A percentile compares a stretch with the other conserved stretches of the same genome.
Conservation (phyloP, 2,797 vertebrate species). For the Ctenopoma multispine region DNA sequence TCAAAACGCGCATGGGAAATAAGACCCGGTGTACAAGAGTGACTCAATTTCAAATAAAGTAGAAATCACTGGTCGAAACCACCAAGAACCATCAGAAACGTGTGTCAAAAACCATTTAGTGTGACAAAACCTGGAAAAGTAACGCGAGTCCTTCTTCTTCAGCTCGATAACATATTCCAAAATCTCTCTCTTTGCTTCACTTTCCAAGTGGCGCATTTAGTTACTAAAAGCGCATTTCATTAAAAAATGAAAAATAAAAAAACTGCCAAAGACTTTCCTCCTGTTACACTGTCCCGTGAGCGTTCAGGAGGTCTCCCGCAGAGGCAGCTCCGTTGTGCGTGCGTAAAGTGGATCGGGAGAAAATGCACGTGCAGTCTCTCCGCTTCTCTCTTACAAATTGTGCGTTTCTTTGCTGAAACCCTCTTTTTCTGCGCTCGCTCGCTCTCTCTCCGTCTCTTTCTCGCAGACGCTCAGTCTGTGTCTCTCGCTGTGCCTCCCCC, state of each 20-base stretch:
- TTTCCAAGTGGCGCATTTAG: constrained; percentile 16
- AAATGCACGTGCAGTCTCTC: constrained; percentile 36
- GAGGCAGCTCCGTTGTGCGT: constrained; percentile 48
- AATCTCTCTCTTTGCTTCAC: neutral
- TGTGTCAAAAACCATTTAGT: neutral
- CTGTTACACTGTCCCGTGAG: constrained; percentile 6
- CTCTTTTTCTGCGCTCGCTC: constrained; percentile 32
- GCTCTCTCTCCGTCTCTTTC: constrained; percentile 2
- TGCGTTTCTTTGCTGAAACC: constrained; percentile 36
- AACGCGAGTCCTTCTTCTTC: constrained; percentile 13
- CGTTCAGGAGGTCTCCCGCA: constrained; percentile 38
- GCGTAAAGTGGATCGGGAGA: constrained; percentile 67
- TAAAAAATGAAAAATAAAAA: neutral
- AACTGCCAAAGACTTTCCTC: neutral
- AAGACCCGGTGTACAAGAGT: neutral
- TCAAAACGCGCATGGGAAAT: constrained; percentile 29
- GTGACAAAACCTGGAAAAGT: constrained; percentile 14
- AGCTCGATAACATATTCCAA: constrained; percentile 29
- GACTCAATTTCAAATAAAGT: constrained; percentile 21
- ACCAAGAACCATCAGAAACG: neutral
- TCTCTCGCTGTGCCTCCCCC: constrained; percentile 18
- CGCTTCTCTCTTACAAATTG: constrained; percentile 52
- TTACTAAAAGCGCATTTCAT: constrained; percentile 20
- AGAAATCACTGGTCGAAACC: constrained; percentile 3
- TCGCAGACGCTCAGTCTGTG: neutral